Conservation (phyloP, 1,140 invertebrate species). For the Thaumetopoea pityocampa region DNA sequence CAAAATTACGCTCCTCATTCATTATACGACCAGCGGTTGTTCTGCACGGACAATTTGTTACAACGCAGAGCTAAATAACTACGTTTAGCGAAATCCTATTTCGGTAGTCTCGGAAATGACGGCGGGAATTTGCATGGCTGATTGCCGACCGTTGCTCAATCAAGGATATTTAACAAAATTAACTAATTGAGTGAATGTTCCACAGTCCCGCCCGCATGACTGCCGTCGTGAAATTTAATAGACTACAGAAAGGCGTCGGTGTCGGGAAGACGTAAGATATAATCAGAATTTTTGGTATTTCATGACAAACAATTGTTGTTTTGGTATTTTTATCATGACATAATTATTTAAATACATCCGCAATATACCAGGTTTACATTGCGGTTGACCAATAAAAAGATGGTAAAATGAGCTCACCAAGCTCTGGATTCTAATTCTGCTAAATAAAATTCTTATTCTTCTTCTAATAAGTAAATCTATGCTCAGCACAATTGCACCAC, state of each 20-base stretch:
- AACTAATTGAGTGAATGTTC: conserved; percentile 69
- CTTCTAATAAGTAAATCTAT: no score
- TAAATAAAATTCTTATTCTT: no score
- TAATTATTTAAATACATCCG: no score
- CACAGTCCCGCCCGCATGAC: conserved; percentile 35
- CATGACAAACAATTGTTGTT: no score
- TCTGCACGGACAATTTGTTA: conserved; percentile 20
- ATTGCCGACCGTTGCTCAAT: conserved; percentile 71
- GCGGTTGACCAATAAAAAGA: no score
- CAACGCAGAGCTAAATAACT: conserved; percentile 21
- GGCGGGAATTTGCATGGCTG: conserved; percentile 67
- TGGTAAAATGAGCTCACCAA: no score
- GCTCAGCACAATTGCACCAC: no score
- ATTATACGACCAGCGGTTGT: conserved; percentile 17
- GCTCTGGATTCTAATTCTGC: no score
- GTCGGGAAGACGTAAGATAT: conserved; percentile 59
- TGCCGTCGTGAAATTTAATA: conserved; percentile 51
- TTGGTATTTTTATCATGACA: no score
- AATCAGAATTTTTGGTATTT: conserved; percentile 40
- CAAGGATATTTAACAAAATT: conserved; percentile 74
- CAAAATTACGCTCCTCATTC: conserved; percentile 14
- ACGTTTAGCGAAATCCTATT: conserved; percentile 51
- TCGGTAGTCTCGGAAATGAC: conserved; percentile 50
- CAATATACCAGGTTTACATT: no score
- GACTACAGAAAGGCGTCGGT: conserved; percentile 53